Evolutionary conservation across 1,140 invertebrate species (phyloP), one percentile per base, ranked within the genome.

Genomic region (Hetaerina americana): DNA sequence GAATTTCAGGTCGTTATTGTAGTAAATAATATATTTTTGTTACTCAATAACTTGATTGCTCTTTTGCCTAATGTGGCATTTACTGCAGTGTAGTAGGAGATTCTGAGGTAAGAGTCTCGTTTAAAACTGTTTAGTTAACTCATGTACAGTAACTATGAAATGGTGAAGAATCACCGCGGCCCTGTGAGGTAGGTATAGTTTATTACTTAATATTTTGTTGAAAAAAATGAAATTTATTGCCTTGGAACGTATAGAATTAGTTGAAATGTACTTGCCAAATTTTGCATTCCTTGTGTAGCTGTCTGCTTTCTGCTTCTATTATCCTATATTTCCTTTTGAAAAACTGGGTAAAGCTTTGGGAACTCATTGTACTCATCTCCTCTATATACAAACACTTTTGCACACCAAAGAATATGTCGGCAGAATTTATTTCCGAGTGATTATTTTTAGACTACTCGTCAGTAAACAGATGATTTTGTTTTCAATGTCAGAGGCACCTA

Each of bases 41-140:
- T 10, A n/a, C 40, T 5, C 40, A 57, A 57, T n/a, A 57, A 57
- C 40, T 12, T 1, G 40, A 57, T 1, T 18, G 40, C 40, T 57
- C 2, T 2, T 57, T 57, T 57, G 40, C 22, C 40, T n/a, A 57
- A 57, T 57, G 40, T 57, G 40, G 40, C 40, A 18, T 57, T 57
- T 57, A 57, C 40, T 57, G 40, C 40, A 57, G 40, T 57, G 40
- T 57, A 57, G 40, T 57, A 57, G 40, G 40, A 57, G 40, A 57
- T 57, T 57, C 40, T 57, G 40, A 57, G 40, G 40, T 57, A 57
- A 57, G 40, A n/a, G 40, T 57, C 40, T 57, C 40, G 22, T 57
- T 57, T 57, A 57, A 57, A 57, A 57, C 40, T 57, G 40, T 57
- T 57, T 57, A 57, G 40, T 57, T 57, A 57, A 57, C 40, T 57